Evolutionary conservation across 2,888 invertebrate species (phyloP).

Genomic region (Andrena camellia): DNA sequence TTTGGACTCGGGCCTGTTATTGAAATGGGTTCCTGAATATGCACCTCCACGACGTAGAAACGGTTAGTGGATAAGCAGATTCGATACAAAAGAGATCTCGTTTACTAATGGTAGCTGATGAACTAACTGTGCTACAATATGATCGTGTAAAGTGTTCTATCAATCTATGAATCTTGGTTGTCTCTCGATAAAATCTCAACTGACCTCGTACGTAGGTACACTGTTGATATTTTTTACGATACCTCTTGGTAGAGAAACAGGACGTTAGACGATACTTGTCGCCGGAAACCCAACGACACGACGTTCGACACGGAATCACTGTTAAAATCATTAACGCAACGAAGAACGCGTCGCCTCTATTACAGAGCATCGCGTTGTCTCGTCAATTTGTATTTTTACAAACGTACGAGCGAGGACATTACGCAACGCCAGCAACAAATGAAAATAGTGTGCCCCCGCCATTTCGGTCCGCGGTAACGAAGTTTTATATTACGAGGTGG

Average conservation of each 20-base stretch:
- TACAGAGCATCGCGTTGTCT: background rate
- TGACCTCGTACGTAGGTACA: too few species aligned
- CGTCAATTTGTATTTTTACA: conserved; percentile 12
- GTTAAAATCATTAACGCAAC: background rate
- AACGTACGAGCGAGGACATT: background rate
- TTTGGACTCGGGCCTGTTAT: background rate
- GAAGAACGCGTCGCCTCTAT: background rate
- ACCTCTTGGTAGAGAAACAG: background rate
- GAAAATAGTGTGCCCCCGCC: conserved; percentile 23
- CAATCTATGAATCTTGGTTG: too few species aligned
- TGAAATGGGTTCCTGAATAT: conserved; percentile 9
- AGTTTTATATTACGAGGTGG: conserved; percentile 33
- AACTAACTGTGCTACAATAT: background rate
- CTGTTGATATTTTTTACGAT: too few species aligned
- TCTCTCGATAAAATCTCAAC: too few species aligned
- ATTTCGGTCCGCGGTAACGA: conserved; percentile 43
- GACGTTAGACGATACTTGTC: background rate
- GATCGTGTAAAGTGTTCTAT: too few species aligned
- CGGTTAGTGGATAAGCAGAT: background rate
- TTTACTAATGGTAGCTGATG: background rate
- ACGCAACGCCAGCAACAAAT: conserved; percentile 15
- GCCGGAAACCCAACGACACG: background rate
- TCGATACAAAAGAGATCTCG: background rate
- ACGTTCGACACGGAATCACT: background rate
- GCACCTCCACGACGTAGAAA: background rate